phyloP scores from a whole-genome alignment of 64 coral and sea anemone genomes.

The Montipora foliosa region DNA sequence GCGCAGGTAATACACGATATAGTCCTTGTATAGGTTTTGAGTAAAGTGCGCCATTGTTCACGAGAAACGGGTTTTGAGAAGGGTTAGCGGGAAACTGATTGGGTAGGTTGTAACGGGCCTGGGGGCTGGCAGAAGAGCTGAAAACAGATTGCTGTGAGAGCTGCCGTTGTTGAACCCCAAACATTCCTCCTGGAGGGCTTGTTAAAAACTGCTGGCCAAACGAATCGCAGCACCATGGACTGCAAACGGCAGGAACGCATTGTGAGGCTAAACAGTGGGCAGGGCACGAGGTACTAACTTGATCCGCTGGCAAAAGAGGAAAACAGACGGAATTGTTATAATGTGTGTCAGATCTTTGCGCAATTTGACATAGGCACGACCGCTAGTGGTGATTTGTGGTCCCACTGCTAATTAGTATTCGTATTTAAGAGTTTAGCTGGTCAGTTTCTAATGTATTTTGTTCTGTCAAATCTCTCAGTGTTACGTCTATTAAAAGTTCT shows the following conservation, averaged over 20 bases:
- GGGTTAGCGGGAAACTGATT: neutral
- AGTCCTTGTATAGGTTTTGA: neutral
- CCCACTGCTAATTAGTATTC: no score
- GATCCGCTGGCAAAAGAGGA: neutral
- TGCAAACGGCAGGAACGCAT: conserved; percentile 64
- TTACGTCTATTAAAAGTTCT: no score
- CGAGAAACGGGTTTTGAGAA: neutral
- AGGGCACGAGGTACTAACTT: conserved; percentile 53
- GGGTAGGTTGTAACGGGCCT: neutral
- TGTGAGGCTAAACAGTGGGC: conserved; percentile 68
- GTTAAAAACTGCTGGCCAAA: conserved; percentile 54
- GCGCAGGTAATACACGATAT: neutral
- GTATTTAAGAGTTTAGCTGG: no score
- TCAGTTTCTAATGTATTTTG: no score
- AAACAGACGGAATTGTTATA: neutral
- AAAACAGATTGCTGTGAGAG: conserved; percentile 6
- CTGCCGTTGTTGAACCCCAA: conserved; percentile 1
- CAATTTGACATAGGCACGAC: no score
- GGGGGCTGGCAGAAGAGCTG: neutral
- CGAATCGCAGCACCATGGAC: conserved; percentile 73
- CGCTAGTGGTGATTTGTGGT: no score
- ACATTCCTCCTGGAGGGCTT: neutral
- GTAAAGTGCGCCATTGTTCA: neutral
- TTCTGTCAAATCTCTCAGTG: no score
- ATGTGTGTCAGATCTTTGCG: no score